phyloP scores from a whole-genome alignment of 2,797 vertebrate species.

The Phoeniculus purpureus region DNA sequence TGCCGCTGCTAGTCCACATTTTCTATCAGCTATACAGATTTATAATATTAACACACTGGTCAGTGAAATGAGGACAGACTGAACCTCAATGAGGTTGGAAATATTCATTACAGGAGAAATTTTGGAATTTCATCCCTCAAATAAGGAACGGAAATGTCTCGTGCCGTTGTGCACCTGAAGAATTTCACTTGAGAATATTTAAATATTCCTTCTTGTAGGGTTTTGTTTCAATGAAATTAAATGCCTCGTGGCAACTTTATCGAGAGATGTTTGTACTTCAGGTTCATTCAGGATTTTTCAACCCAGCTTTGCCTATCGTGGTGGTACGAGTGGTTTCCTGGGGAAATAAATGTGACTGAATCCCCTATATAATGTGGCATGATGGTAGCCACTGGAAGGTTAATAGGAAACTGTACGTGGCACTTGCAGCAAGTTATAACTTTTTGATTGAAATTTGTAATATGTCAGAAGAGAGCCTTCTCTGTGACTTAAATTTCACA shows the following conservation, averaged over 20 bases:
- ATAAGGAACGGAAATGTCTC: not conserved
- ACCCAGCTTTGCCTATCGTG: not conserved
- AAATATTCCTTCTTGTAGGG: not conserved
- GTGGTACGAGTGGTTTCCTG: not conserved
- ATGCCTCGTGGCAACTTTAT: not conserved
- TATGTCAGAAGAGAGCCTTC: slow-evolving; percentile 13
- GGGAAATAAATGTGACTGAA: not conserved
- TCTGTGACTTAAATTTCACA: not conserved
- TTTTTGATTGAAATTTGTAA: slow-evolving; percentile 32
- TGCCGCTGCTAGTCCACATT: not conserved
- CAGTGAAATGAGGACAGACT: not conserved
- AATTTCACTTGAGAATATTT: not conserved
- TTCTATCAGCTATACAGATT: not conserved
- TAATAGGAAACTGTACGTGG: not conserved
- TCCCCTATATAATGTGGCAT: not conserved
- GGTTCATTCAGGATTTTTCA: not conserved
- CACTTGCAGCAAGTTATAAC: not conserved
- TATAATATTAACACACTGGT: not conserved
- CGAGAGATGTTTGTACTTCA: not conserved
- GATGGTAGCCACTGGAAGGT: not conserved
- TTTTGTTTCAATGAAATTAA: not conserved
- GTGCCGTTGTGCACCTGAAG: not conserved
- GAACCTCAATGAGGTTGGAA: not conserved
- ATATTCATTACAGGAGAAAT: not conserved
- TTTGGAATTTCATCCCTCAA: not conserved